Base-by-base conservation (phyloP, 2,888 invertebrate genomes). In the Lasioglossum calceatum region DNA sequence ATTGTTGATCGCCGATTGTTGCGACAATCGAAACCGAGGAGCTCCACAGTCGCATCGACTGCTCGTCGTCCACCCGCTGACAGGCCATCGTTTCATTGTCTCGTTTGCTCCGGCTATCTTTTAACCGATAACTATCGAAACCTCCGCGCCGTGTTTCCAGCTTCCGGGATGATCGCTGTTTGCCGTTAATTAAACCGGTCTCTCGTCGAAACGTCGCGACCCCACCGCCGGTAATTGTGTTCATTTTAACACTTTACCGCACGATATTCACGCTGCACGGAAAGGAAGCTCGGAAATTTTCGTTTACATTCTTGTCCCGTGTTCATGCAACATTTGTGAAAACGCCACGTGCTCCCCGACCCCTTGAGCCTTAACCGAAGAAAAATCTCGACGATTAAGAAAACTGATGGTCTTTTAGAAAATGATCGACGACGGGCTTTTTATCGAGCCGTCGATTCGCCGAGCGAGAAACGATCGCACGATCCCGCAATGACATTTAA, bases 81-180 rank as follows among this genome's bases (percentile, higher is more conserved):
- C 71, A 71, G 71, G 42, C 71, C n/a, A 71, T 71, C 71, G 71
- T 71, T 71, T 16, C 71, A 71, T 71, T 71, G 71, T 71, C 71
- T 71, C 71, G 71, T 42, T 39, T 42, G 71, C 39, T n/a, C 14
- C n/a, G n/a, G 71, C n/a, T 23, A 71, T 71, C 71, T 71, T 42
- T 71, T 14, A 27, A 71, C 39, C 42, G 71, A 71, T 42, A 71
- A 42, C 71, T 42, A 71, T 71, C 71, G 71, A 42, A n/a, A 42
- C 1, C 71, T 71, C 42, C 14, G n/a, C n/a, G 14, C 16, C 64
- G 64, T 16, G 64, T 16, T 64, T 4, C 32, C 64, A 64, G 14
- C 27, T 14, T 32, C 32, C 54, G n/a, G 64, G 64, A 32, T 64
- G 32, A 64, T 64, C 64, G 64, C 32, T 16, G 32, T 32, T 32